Evolutionary conservation across 1,140 invertebrate species (phyloP), one percentile per base, ranked within the genome.

Genomic region (Plectus sambesii): DNA sequence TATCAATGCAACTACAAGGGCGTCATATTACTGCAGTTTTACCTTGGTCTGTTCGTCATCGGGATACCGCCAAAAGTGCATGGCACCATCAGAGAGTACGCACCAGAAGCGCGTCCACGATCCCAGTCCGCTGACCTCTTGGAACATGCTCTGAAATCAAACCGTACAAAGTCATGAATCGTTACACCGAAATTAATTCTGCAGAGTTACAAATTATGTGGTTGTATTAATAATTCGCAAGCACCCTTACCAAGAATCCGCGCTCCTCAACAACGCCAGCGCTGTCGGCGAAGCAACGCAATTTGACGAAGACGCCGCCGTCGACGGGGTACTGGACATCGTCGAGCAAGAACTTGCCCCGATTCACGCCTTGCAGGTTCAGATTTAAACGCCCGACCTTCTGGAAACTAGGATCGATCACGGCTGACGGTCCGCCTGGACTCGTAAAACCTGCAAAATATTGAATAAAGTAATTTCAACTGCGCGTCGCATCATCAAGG

Each of bases 71-170:
- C 52, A 54, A 29, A 54, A 54, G 24, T 49, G 38, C 40, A 54
- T 49, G 23, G 42, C 48, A 17, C 52, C 52, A 15, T 54, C 29
- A 19, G 45, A 33, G 1, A 54, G 29, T 19, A 41, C 33, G 29
- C 52, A 54, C 48, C 48, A 54, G 12, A 22, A 25, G 8, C 47
- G 35, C 17, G 46, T 54, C 52, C 52, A 54, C 6, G 52, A 54
- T 24, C 52, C 52, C 1, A 54, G 39, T 15, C 47, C 52, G 29
- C 51, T 42, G 3, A 38, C 38, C 6, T 41, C 46, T 15, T 41
- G 15, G 15, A 50, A 46, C n/a, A 53, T 8, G 45, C 52, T 52
- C 40, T 29, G 30, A n/a, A 49, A 49, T 24, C 24, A 20, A 8
- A 47, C 24, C 6, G 15, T 4, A n/a, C n/a, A n/a, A n/a, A n/a